Evolutionary conservation across 2,888 invertebrate genomes (phyloP).

Genomic region (Aporophyla nigra): DNA sequence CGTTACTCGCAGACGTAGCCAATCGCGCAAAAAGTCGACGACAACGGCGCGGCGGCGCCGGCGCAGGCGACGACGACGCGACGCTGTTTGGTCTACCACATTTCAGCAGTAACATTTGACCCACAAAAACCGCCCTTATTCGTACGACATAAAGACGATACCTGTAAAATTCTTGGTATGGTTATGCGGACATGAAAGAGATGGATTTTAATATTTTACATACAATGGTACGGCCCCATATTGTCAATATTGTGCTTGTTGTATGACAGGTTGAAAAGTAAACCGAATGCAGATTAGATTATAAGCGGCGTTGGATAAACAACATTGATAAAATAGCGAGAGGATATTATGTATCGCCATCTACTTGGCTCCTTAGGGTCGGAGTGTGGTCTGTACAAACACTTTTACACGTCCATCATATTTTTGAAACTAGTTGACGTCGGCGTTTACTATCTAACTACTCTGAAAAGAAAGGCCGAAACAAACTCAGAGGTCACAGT

Average conservation of each 20-base stretch:
- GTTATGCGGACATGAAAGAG: not conserved
- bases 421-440: no score
- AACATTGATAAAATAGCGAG: not conserved
- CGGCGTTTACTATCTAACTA: no score
- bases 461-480: no score
- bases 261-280: not conserved
- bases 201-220: conserved; percentile 24
- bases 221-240: conserved; percentile 19
- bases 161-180: not conserved
- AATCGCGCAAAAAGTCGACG: conserved; percentile 56
- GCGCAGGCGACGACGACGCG: conserved; percentile 10
- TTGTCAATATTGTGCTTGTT: conserved; percentile 7
- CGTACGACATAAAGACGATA: not conserved
- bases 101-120: not conserved
- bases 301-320: not conserved
- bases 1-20: conserved; percentile 57
- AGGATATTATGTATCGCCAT: no score
- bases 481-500: no score
- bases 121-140: not conserved
- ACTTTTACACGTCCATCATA: no score
- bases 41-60: conserved; percentile 27
- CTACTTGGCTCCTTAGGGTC: no score
- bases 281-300: not conserved
- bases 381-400: no score
- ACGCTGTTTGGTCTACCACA: not conserved